Evolutionary conservation across 2,113 vertebrate genomes (phyloP).

Genomic region (Myotis lucifugus): DNA sequence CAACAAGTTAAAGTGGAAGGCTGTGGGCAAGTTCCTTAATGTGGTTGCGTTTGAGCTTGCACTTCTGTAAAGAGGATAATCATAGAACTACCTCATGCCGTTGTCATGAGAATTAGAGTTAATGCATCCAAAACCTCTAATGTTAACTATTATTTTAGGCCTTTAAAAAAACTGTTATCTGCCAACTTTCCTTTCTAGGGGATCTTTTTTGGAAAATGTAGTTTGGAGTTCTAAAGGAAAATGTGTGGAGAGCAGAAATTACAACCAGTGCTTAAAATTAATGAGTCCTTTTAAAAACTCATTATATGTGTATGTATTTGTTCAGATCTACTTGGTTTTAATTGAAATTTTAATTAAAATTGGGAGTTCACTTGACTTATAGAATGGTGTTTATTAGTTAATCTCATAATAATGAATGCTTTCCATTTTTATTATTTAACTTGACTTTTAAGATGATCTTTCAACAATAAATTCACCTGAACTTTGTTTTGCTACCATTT

Average conservation of each 20-base stretch:
- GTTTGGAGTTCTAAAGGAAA: background rate
- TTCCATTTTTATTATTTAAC: slow-evolving; percentile 25
- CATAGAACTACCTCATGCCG: background rate
- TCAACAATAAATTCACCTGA: background rate
- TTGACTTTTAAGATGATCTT: background rate
- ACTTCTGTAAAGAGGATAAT: background rate
- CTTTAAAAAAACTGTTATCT: background rate
- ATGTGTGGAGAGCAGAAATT: slow-evolving; percentile 44
- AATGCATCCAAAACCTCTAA: background rate
- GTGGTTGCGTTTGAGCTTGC: background rate
- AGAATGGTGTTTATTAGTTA: slow-evolving; percentile 16
- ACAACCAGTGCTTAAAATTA: slow-evolving; percentile 52
- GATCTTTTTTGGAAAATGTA: background rate
- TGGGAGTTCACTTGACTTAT: background rate
- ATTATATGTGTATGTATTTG: slow-evolving; percentile 41
- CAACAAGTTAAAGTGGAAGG: background rate
- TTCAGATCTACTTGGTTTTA: slow-evolving; percentile 49
- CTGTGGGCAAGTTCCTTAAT: background rate
- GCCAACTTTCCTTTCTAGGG: background rate
- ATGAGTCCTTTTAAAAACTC: slow-evolving; percentile 53
- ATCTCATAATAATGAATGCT: slow-evolving; percentile 2
- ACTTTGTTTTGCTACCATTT: background rate
- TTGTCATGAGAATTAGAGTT: background rate
- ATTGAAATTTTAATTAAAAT: slow-evolving; percentile 64
- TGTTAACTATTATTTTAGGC: background rate